These are phyloP conservation scores for Elanus axillaris DNA, from an alignment of 2,113 vertebrate genomes.

Conservation along the genomic window DNA sequence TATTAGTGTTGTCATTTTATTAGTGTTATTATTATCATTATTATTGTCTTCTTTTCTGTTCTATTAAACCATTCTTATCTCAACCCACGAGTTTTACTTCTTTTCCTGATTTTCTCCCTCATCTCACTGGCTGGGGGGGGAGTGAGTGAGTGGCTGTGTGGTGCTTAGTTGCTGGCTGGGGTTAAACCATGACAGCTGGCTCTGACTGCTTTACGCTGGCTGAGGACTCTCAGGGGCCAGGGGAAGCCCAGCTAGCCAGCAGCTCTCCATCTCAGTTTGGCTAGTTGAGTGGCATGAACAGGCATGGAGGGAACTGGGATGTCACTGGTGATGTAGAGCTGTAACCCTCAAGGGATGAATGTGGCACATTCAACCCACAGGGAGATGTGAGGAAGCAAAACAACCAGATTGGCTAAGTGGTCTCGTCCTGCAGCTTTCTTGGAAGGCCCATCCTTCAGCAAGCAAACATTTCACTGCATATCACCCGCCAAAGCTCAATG, in stretches of 20 bases:
- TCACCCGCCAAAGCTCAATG: not conserved
- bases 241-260: not conserved
- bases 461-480: not conserved
- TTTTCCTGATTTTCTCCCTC: no score
- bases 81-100: no score
- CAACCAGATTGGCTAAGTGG: no score
- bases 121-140: no score
- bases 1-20: no score
- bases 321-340: not conserved
- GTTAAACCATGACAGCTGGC: no score
- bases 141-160: no score
- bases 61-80: no score
- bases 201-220: not conserved
- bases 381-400: not conserved
- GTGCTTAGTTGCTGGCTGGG: no score
- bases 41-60: no score
- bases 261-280: not conserved
- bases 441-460: not conserved
- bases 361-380: not conserved
- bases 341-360: not conserved
- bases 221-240: not conserved
- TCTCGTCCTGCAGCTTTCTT: not conserved
- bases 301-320: not conserved
- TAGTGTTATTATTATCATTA: no score
- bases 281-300: not conserved